A percentile compares a stretch with the other conserved stretches of the same genome.
Conservation (phyloP, 2,888 invertebrate genomes). For the Prosopocoilus inquinatus region DNA sequence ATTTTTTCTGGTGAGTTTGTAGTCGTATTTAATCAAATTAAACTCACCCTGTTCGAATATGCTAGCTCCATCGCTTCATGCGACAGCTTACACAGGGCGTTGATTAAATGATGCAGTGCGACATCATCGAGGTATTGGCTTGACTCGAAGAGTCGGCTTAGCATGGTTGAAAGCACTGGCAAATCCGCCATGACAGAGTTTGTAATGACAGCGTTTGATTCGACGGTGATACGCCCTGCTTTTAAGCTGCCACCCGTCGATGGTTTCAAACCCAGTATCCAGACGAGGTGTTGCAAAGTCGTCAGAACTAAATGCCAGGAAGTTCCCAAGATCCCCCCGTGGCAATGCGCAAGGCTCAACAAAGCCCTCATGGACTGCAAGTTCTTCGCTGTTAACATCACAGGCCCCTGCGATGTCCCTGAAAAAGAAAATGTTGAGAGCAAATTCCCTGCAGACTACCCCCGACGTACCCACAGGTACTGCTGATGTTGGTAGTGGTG, state of each 20-base stretch:
- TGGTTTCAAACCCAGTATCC: slow-evolving; percentile 95
- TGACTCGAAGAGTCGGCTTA: slow-evolving; percentile 91
- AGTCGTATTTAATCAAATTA: too few species aligned
- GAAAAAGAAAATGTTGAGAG: slow-evolving; percentile 22
- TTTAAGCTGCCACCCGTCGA: slow-evolving; percentile 91
- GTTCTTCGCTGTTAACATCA: slow-evolving; percentile 97
- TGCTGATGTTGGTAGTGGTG: slow-evolving; percentile 84
- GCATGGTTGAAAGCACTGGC: slow-evolving; percentile 85
- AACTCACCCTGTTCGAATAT: slow-evolving; percentile 81
- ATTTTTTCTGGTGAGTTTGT: too few species aligned
- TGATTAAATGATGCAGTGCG: slow-evolving; percentile 92
- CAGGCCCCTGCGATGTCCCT: slow-evolving; percentile 82
- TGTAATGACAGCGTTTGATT: slow-evolving; percentile 77
- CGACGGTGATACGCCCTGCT: slow-evolving; percentile 75
- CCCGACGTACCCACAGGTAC: slow-evolving; percentile 60
- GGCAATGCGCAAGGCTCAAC: slow-evolving; percentile 84
- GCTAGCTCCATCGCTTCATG: slow-evolving; percentile 97
- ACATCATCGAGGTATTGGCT: slow-evolving; percentile 92
- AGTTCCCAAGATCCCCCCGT: slow-evolving; percentile 87
- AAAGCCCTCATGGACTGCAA: slow-evolving; percentile 94
- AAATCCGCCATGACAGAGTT: slow-evolving; percentile 96
- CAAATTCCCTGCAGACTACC: background rate
- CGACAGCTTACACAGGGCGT: slow-evolving; percentile 92
- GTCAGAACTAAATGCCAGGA: slow-evolving; percentile 96
- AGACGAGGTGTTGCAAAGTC: slow-evolving; percentile 87